Base-by-base conservation (phyloP, 1,140 invertebrate species). In the Caenorhabditis briggsae region DNA sequence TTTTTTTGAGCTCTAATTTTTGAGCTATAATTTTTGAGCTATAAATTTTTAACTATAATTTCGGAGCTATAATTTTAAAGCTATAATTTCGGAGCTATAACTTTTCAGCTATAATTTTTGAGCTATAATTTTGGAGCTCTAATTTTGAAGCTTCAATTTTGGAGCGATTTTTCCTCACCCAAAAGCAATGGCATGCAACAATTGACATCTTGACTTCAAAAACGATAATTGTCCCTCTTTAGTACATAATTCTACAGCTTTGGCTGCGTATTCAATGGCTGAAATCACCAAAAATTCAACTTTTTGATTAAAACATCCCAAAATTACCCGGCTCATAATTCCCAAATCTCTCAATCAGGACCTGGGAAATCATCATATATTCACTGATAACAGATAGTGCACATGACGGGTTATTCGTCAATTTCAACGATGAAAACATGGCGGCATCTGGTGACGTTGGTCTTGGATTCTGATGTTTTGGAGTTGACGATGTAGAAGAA, bases 1-100 rank as follows among this genome's bases (percentile, higher is more conserved):
- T 43, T 92, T 92, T 91, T 83, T 92, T 20, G 83, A 92, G 78
- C 90, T 92, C n/a, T 56, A 90, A 92, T 14, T 89, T 89, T 3
- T 86, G 87, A 8, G 90, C 91, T 5, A 86, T 91, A 43, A 92
- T 92, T 91, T 83, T 92, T 20, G 83, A 92, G 78, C 90, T 92
- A 9, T 56, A 92, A 14, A 53, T 92, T 33, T 92, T 92, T 65
- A 92, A 83, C 88, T 16, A 56, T 16, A 33, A 33, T 14, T 87
- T 84, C 41, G 14, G 56, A 70, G 48, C 74, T 82, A 48, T 56
- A 74, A 5, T 53, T 23, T 86, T 74, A 56, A 74, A 86, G 16
- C 56, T 86, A 46, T 88, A 88, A 92, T 48, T 65, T 33, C 1
- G 89, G 33, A 33, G 33, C 33, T 33, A 33, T 33, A 33, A 33